These are phyloP conservation scores for Acanthurus lineatus DNA, from an alignment of 2,797 vertebrate genomes.

Conservation along the genomic window DNA sequence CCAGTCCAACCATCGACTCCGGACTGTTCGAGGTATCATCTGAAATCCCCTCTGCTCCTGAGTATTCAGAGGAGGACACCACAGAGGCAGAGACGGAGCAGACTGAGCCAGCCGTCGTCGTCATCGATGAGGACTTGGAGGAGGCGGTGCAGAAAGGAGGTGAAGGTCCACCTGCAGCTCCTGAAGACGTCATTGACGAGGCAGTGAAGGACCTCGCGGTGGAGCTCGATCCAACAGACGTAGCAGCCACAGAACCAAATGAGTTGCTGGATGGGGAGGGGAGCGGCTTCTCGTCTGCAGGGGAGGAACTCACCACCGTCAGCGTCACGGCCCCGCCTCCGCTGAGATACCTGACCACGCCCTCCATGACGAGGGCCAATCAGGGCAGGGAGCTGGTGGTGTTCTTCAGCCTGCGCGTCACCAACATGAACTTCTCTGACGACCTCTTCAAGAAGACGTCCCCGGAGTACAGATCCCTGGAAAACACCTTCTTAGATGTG, in stretches of 20 bases:
- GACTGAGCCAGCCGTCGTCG: constrained; percentile 5
- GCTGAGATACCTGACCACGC: constrained; percentile 86
- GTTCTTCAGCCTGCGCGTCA: constrained; percentile 93
- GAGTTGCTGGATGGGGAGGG: constrained; percentile 73
- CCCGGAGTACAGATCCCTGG: constrained; percentile 88
- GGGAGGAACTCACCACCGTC: constrained; percentile 27
- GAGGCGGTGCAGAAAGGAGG: constrained; percentile 5
- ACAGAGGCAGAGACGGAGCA: constrained; percentile 18
- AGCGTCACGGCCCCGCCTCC: constrained; percentile 74
- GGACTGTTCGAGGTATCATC: constrained; percentile 65
- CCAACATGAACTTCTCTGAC: constrained; percentile 92
- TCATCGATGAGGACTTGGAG: constrained; percentile 61
- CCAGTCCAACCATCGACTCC: constrained; percentile 46
- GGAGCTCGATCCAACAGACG: constrained; percentile 63
- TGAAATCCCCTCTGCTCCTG: constrained; percentile 6
- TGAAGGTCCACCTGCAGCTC: neutral
- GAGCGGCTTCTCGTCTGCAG: constrained; percentile 66
- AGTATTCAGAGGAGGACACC: constrained; percentile 27
- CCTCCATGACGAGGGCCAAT: constrained; percentile 83
- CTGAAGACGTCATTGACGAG: constrained; percentile 6
- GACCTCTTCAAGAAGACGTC: constrained; percentile 95
- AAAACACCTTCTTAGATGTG: constrained; percentile 90
- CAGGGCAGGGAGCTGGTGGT: constrained; percentile 91
- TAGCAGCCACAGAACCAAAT: constrained; percentile 56
- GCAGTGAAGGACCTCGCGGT: constrained; percentile 65